These are phyloP conservation scores for Bucorvus abyssinicus DNA, from an alignment of 2,797 vertebrate genomes.

Conservation along the genomic window DNA sequence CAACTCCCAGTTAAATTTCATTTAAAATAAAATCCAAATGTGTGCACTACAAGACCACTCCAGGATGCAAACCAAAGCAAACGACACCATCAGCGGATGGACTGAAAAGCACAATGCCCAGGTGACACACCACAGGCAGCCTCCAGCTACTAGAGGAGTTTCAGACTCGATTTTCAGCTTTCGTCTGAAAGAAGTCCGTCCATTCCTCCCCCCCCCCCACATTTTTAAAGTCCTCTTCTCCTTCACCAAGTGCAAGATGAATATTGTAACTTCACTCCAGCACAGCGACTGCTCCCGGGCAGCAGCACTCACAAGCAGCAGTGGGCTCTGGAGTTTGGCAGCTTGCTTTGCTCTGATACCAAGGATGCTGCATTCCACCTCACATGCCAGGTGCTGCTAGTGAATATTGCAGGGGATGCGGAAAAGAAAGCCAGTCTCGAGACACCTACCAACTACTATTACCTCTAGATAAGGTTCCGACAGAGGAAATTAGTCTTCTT, in stretches of 20 bases:
- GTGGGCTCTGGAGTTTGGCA: neutral
- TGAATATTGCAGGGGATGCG: neutral
- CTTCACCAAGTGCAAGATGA: neutral
- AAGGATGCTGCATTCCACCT: neutral
- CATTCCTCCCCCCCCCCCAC: rapidly evolving
- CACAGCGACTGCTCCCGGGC: rapidly evolving
- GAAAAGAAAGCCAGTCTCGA: neutral
- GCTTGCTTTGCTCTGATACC: neutral
- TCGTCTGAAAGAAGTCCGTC: neutral
- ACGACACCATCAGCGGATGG: neutral
- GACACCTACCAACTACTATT: neutral
- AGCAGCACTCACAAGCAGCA: neutral
- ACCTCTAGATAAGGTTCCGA: neutral
- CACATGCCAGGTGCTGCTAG: rapidly evolving
- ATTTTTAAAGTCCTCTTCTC: neutral
- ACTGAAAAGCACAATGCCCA: neutral
- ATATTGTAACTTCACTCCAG: neutral
- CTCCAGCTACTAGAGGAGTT: rapidly evolving
- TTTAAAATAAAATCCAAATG: neutral
- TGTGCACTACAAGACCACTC: neutral
- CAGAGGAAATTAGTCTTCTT: rapidly evolving
- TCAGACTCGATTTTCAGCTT: neutral
- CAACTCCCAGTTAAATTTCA: neutral
- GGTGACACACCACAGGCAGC: neutral
- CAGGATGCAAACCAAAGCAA: neutral